Evolutionary conservation across 2,888 invertebrate species (phyloP), one percentile per base, ranked within the genome.

Genomic region (Drosophila prolongata): DNA sequence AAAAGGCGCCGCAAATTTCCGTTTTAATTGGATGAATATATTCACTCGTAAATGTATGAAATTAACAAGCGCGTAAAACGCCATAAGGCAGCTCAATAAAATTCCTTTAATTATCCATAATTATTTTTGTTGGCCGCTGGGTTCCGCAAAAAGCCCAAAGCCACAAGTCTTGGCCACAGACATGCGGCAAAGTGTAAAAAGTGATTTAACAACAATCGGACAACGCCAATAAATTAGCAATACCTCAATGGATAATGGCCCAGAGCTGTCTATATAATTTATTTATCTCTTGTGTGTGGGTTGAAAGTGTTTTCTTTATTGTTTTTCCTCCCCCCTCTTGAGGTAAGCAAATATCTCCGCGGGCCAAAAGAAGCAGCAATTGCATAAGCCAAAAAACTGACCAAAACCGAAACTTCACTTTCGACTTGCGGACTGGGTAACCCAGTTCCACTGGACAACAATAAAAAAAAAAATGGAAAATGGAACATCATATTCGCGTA

Each of bases 211-310:
- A 73, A 85, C 80, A 73, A 89, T 78, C 66, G 70, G 70, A 66
- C 65, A 66, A 62, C 69, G 64, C 66, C 66, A 75, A 79, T 85
- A 80, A 89, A 89, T 89, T 85, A 80, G 87, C 89, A 69, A 87
- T 89, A 84, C 80, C 84, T 87, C 84, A 81, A 86, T 71, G 62
- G 76, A 77, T 60, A 71, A 79, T 75, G 62, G 75, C 72, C 49
- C 47, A 50, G 43, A 50, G 74, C 69, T 59, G 70, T 76, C 79
- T 49, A 49, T 75, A 84, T 56, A 76, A 76, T 71, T 67, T 61
- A 59, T 57, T 56, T 68, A 55, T 44, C 46, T 43, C 60, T 57
- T 67, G 86, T 82, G 83, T 76, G 83, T 86, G 89, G 89, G 89
- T 61, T 68, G 67, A 75, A 75, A 79, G 75, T 77, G 77, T 81